These are phyloP conservation scores for Eutrigla gurnardus DNA, from an alignment of 2,797 vertebrate species.

Conservation along the genomic window DNA sequence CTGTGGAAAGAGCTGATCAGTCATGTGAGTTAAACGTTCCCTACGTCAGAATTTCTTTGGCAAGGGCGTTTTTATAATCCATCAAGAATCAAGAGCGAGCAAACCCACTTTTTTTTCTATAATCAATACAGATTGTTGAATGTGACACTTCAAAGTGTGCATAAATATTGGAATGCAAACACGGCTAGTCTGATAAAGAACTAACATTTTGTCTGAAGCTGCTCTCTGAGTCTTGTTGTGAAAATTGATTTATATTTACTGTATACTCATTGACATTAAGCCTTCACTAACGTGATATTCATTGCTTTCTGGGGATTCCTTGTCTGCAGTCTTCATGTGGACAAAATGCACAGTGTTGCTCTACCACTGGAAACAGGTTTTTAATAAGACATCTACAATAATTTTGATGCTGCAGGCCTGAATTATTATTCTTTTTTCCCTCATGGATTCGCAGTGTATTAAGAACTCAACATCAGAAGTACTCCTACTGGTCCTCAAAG, in stretches of 20 bases:
- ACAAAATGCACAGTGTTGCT: not conserved
- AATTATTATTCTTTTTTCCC: not conserved
- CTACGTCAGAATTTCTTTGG: not conserved
- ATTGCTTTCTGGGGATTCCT: not conserved
- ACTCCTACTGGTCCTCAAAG: not conserved
- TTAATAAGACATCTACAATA: not conserved
- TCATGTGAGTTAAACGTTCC: not conserved
- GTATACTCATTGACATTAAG: not conserved
- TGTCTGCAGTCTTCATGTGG: slow-evolving; percentile 4
- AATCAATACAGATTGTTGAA: not conserved
- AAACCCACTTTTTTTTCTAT: not conserved
- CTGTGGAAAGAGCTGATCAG: not conserved
- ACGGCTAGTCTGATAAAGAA: not conserved
- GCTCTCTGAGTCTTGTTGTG: not conserved
- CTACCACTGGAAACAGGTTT: not conserved
- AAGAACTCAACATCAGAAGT: not conserved
- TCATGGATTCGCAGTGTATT: not conserved
- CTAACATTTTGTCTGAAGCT: slow-evolving; percentile 12
- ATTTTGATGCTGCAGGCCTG: not conserved
- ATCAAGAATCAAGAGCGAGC: too few species aligned
- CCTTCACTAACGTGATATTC: too few species aligned
- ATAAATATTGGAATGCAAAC: not conserved
- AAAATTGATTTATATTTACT: not conserved
- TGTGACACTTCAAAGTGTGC: not conserved
- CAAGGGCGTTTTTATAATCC: not conserved